Percentiles rank a stretch among this genome's conserved stretches.
Conservation (phyloP, 2,113 vertebrate species). For the Takifugu flavidus region DNA sequence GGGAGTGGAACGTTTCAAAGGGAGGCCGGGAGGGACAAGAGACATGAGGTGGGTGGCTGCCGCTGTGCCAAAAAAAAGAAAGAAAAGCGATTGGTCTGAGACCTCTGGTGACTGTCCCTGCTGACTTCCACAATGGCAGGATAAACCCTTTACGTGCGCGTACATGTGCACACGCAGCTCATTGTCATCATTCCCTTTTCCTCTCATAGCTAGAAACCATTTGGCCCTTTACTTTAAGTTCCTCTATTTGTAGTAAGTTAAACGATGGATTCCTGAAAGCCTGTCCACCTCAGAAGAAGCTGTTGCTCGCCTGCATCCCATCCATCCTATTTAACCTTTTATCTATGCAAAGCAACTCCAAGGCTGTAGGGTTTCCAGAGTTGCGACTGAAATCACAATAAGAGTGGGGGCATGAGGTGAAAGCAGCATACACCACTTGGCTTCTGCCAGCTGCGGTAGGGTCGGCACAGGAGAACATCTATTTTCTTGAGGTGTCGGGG, state of each 20-base stretch:
- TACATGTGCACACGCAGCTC: background rate
- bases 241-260: constrained; percentile 11
- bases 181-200: constrained; percentile 1
- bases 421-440: constrained; percentile 37
- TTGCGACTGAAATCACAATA: constrained; percentile 22
- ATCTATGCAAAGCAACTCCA: constrained; percentile 20
- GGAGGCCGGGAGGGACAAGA: constrained; percentile 16
- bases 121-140: constrained; percentile 33
- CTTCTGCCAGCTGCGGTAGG: constrained; percentile 27
- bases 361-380: constrained; percentile 10
- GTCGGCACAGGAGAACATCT: constrained; percentile 38
- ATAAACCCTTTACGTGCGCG: constrained; percentile 24
- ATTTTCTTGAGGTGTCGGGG: constrained; percentile 49
- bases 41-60: constrained; percentile 11
- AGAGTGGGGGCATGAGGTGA: constrained; percentile 27
- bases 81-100: constrained; percentile 59
- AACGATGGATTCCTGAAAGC: constrained; percentile 4
- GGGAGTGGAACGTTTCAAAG: constrained; percentile 38
- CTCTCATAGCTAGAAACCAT: constrained; percentile 28
- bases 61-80: background rate
- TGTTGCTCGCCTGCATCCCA: constrained; percentile 4
- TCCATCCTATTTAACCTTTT: constrained; percentile 20
- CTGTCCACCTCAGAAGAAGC: too few relatives aligned
- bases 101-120: constrained; percentile 34
- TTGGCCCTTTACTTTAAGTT: constrained; percentile 20